phyloP scores from a whole-genome alignment of 2,113 vertebrate genomes.

The Sylvia atricapilla region DNA sequence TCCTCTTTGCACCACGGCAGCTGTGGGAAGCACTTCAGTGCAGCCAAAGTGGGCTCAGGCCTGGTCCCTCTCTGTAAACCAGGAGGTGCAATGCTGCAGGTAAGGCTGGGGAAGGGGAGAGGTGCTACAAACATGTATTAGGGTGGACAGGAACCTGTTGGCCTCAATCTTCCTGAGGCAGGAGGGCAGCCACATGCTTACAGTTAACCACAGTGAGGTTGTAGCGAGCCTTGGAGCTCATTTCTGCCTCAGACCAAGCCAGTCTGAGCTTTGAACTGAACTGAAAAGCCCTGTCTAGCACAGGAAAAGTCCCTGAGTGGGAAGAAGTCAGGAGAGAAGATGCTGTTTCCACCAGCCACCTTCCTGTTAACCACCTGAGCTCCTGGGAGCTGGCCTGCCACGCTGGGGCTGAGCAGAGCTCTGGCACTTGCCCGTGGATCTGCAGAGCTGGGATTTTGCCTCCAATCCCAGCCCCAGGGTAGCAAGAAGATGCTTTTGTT shows the following conservation, averaged over 20 bases:
- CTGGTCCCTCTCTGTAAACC: neutral
- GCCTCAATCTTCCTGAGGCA: neutral
- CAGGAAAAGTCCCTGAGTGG: neutral
- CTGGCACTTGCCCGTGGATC: fast-evolving
- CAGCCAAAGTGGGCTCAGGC: neutral
- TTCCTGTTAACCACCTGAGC: neutral
- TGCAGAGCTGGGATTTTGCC: neutral
- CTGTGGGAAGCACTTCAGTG: neutral
- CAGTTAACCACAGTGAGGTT: neutral
- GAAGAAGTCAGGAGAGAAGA: neutral
- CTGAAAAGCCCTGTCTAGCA: neutral
- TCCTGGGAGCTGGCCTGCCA: neutral
- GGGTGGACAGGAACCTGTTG: neutral
- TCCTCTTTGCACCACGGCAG: neutral
- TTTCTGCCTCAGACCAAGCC: neutral
- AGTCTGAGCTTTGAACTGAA: neutral
- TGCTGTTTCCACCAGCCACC: neutral
- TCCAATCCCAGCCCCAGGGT: fast-evolving
- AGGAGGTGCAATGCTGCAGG: neutral
- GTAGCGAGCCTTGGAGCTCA: neutral
- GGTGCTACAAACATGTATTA: fast-evolving
- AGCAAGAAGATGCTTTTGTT: neutral
- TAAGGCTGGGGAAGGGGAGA: neutral
- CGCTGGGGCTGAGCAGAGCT: neutral
- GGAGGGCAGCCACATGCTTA: neutral